Base-by-base conservation (phyloP, 2,113 vertebrate genomes). In the Zapus hudsonius region DNA sequence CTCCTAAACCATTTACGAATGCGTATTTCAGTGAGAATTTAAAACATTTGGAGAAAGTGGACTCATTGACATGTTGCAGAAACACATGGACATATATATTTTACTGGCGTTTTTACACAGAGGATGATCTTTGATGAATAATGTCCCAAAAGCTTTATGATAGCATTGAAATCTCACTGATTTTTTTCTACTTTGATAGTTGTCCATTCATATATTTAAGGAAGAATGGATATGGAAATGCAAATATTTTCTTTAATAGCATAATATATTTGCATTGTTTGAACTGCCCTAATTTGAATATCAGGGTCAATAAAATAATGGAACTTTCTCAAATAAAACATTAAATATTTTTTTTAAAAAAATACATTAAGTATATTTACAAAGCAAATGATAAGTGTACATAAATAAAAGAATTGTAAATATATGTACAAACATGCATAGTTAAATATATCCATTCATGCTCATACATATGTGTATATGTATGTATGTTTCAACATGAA, bases 41-140 rank as follows among this genome's bases (percentile, higher is more conserved):
- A 25, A 31, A 20, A 22, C 47, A 66, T 25, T 95, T 3, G 4
- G 20, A 12, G 23, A 82, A 57, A 66, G 52, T 52, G 16, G 52
- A 52, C 12, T 10, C 11, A 52, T 52, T 15, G 52, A 52, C 16
- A 12, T 12, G 12, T 47, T 47, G 12, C 7, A 47, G 47, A 47
- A 47, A 47, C 47, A 47, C 47, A 47, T 3, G 36, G 6, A 42
- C 23, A 10, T 33, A 36, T 75, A 27, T 13, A 36, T 79, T 81
- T 79, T 64, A 47, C 27, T 92, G 88, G 82, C 81, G 78, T 69
- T 89, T 76, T 95, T 59, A 29, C 36, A 63, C n/a, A 23, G 76
- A 84, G 95, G 78, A 95, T 81, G 61, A 78, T 72, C 27, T 73
- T 70, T 44, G 31, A 67, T 87, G 20, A 86, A 84, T 90, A 80